Conservation (phyloP, 2,113 vertebrate genomes). For the Martes martes region DNA sequence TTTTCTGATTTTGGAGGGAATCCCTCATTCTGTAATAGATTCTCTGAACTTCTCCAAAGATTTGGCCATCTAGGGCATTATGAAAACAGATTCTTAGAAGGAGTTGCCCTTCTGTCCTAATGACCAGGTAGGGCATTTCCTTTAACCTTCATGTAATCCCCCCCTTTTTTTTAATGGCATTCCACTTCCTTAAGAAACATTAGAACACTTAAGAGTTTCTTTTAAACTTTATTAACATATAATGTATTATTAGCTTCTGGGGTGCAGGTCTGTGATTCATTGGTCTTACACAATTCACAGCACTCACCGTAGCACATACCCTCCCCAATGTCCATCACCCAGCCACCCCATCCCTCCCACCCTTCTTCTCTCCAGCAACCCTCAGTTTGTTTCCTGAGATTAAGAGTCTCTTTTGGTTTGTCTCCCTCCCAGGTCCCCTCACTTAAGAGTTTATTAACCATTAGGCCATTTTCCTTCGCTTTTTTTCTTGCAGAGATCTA, state of each 20-base stretch:
- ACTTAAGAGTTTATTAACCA: not conserved
- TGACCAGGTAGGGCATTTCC: not conserved
- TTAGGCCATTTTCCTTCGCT: not conserved
- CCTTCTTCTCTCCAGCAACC: too few relatives aligned
- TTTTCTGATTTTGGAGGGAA: not conserved
- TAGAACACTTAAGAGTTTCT: not conserved
- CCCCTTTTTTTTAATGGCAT: not conserved
- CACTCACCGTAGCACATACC: too few relatives aligned
- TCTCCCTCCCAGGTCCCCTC: too few relatives aligned
- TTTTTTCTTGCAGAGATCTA: not conserved
- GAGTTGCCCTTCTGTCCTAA: not conserved
- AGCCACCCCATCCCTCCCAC: too few relatives aligned
- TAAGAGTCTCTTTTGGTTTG: too few relatives aligned
- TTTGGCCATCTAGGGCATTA: not conserved
- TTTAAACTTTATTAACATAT: too few relatives aligned
- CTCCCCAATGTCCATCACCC: too few relatives aligned
- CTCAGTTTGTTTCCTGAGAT: too few relatives aligned
- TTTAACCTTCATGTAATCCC: not conserved
- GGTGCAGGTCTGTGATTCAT: too few relatives aligned
- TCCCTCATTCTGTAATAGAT: not conserved
- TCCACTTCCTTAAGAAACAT: not conserved
- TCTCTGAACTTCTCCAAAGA: not conserved
- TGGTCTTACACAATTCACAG: too few relatives aligned
- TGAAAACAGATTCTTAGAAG: not conserved
- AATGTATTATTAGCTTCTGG: too few relatives aligned